Evolutionary conservation across 2,113 vertebrate genomes (phyloP).

Genomic region (Rhegmatorhina hoffmannsi): DNA sequence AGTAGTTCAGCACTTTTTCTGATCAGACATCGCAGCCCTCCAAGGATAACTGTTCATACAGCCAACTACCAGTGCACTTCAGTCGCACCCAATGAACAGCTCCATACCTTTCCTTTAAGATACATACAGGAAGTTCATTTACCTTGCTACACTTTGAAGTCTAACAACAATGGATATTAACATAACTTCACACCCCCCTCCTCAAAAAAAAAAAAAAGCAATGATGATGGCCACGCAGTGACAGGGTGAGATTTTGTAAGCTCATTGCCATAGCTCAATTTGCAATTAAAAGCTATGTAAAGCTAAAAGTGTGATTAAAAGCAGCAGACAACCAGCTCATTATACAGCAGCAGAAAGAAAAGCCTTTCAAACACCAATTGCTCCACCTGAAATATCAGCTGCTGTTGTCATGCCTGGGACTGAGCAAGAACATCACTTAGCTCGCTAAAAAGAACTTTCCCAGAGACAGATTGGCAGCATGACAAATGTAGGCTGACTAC

Average conservation of each 20-base stretch:
- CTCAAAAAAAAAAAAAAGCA: background rate
- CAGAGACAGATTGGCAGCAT: conserved; percentile 24
- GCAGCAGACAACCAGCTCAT: conserved; percentile 34
- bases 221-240: background rate
- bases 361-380: conserved; percentile 30
- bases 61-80: background rate
- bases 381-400: conserved; percentile 43
- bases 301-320: conserved; percentile 26
- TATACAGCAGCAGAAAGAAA: conserved; percentile 35
- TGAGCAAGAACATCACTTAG: conserved; percentile 18
- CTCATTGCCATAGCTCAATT: background rate
- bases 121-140: background rate
- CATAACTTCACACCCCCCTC: background rate
- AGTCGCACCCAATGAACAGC: background rate
- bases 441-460: conserved; percentile 27
- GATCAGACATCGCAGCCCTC: accelerated
- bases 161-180: background rate
- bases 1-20: background rate
- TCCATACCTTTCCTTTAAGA: background rate
- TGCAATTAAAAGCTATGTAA: conserved; percentile 43
- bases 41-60: background rate
- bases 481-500: conserved; percentile 14
- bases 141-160: background rate
- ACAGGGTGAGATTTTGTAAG: conserved; percentile 5
- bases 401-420: conserved; percentile 16